Evolutionary conservation across 1,140 invertebrate species (phyloP).

Genomic region (Brachionus koreanus): DNA sequence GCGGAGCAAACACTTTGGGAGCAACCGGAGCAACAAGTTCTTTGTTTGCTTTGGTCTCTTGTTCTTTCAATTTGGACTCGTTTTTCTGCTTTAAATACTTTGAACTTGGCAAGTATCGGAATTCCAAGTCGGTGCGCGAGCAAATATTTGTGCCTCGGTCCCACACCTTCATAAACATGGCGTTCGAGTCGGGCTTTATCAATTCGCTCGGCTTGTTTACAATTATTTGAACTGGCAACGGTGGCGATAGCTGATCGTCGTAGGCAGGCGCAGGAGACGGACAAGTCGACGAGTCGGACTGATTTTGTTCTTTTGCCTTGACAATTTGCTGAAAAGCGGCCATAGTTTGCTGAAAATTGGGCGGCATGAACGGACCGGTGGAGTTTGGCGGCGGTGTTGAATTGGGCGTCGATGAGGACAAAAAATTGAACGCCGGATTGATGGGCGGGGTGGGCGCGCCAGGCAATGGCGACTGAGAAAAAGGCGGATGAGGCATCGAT

Average conservation of each 20-base stretch:
- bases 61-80: neutral
- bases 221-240: neutral
- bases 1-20: conserved; percentile 3
- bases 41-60: neutral
- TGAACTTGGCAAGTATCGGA: conserved; percentile 14
- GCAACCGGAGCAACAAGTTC: neutral
- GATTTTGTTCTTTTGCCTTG: neutral
- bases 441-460: neutral
- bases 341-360: conserved; percentile 1
- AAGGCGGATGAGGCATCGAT: neutral
- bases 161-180: conserved; percentile 32
- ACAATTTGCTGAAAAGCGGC: conserved; percentile 16
- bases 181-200: conserved; percentile 37
- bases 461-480: neutral
- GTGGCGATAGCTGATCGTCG: conserved; percentile 22
- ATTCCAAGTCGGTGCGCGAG: conserved; percentile 18
- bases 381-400: neutral
- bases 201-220: conserved; percentile 37
- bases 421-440: neutral
- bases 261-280: neutral
- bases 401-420: neutral
- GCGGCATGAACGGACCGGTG: neutral
- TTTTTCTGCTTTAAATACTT: conserved; percentile 35
- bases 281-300: conserved; percentile 6
- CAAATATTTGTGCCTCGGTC: conserved; percentile 29